Evolutionary conservation across 2,113 vertebrate species (phyloP).

Genomic region (Agapornis roseicollis): DNA sequence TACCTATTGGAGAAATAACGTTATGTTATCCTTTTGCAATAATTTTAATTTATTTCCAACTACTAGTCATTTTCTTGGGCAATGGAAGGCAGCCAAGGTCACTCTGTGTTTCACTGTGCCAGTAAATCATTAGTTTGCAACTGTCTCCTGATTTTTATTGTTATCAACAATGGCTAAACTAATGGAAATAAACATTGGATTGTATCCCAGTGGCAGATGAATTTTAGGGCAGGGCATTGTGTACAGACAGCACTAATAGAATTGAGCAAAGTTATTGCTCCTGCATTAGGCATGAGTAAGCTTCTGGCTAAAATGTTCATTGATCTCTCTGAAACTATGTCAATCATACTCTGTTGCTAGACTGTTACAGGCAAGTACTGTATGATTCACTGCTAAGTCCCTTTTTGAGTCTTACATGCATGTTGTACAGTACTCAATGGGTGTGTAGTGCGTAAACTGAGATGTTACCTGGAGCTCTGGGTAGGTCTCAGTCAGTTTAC

Average conservation of each 20-base stretch:
- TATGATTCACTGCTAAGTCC: not conserved
- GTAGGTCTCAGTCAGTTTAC: not conserved
- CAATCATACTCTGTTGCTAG: not conserved
- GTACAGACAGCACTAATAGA: constrained; percentile 57
- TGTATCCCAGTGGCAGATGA: constrained; percentile 62
- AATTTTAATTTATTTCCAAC: constrained; percentile 71
- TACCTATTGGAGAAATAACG: constrained; percentile 67
- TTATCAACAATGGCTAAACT: constrained; percentile 69
- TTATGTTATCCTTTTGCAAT: constrained; percentile 67
- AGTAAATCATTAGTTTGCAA: constrained; percentile 71
- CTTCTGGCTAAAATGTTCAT: constrained; percentile 56
- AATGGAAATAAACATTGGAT: constrained; percentile 75
- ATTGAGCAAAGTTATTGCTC: constrained; percentile 42
- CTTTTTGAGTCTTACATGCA: not conserved
- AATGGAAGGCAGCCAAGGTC: constrained; percentile 69
- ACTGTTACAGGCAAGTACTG: not conserved
- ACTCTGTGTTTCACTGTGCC: constrained; percentile 24
- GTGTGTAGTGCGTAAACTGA: not conserved
- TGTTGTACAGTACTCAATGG: not conserved
- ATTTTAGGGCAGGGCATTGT: constrained; percentile 53
- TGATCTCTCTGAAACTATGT: constrained; percentile 40
- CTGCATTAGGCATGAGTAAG: constrained; percentile 34
- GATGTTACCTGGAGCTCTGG: not conserved
- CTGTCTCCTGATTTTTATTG: constrained; percentile 69
- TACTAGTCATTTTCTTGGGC: constrained; percentile 58